Conservation (phyloP, 1,140 invertebrate genomes). For the Eueides isabella region DNA sequence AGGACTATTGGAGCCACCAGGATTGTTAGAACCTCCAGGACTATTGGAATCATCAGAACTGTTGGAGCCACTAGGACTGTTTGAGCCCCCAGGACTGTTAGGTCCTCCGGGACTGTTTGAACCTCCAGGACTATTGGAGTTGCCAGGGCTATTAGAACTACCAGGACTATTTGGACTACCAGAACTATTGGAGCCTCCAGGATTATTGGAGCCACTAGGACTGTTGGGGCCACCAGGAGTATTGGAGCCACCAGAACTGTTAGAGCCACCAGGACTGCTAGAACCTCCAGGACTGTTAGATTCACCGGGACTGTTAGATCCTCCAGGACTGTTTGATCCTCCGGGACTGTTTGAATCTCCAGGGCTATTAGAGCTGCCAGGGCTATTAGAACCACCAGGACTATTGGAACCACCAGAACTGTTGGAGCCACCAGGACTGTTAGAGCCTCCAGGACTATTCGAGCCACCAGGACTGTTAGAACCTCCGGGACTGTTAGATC, state of each 20-base stretch:
- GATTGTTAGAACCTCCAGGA: no score
- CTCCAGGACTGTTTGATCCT: conserved; percentile 31
- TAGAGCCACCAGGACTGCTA: neutral
- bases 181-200: neutral
- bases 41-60: no score
- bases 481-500: neutral
- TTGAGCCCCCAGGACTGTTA: no score
- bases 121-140: no score
- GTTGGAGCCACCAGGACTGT: neutral
- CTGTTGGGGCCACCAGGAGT: neutral
- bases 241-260: neutral
- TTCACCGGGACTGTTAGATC: conserved; percentile 42
- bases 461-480: neutral
- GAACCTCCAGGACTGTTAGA: neutral
- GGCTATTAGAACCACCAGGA: neutral
- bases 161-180: neutral
- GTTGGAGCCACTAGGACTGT: no score
- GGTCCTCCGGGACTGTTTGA: no score
- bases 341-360: neutral
- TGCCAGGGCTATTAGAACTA: neutral
- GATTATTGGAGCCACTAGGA: neutral
- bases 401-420: neutral
- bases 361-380: neutral
- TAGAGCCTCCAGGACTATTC: conserved; percentile 22
- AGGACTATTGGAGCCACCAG: no score